phyloP scores from a whole-genome alignment of 2,113 vertebrate species.

The Panthera leo region DNA sequence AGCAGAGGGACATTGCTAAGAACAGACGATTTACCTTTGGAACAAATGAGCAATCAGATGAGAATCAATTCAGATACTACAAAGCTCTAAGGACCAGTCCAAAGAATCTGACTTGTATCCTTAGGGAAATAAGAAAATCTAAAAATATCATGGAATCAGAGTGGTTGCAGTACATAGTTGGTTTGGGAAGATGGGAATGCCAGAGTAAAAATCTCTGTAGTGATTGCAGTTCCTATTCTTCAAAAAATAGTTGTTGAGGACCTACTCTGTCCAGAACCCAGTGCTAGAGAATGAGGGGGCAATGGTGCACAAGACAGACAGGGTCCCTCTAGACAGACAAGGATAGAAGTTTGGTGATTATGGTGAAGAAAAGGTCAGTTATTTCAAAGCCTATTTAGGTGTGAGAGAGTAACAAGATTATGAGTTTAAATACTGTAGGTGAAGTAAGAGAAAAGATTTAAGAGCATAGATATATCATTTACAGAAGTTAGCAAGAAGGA shows the following conservation, averaged over 20 bases:
- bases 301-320: background rate
- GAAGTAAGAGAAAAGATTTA: background rate
- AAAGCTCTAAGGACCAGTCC: background rate
- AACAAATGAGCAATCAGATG: background rate
- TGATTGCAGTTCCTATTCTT: background rate
- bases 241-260: background rate
- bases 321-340: background rate
- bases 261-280: background rate
- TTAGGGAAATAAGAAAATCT: background rate
- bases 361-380: background rate
- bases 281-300: background rate
- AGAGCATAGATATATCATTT: background rate
- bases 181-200: background rate
- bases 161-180: background rate
- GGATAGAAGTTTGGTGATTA: background rate
- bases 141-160: background rate
- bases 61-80: background rate
- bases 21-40: background rate
- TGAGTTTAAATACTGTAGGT: background rate
- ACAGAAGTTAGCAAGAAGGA: background rate
- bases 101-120: background rate
- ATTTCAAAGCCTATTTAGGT: background rate
- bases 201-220: background rate
- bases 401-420: background rate
- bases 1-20: background rate